Evolutionary conservation across 2,888 invertebrate genomes (phyloP).

Genomic region (Volucella bombylans): DNA sequence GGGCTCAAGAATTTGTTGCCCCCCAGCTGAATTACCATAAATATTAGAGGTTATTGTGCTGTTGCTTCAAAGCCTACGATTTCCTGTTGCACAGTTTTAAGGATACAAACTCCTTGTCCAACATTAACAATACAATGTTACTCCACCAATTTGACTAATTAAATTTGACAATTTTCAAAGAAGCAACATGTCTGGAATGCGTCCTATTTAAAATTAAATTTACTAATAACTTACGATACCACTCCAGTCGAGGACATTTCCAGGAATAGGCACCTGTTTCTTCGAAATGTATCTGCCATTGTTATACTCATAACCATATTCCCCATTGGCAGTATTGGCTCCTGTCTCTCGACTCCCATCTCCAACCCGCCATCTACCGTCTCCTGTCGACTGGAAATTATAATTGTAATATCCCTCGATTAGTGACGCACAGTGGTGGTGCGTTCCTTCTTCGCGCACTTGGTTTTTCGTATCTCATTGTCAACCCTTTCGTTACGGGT

Average conservation of each 20-base stretch:
- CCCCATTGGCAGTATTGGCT: neutral
- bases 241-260: constrained; percentile 8
- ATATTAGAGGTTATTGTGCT: too few relatives aligned
- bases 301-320: neutral
- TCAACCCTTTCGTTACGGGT: constrained; percentile 72
- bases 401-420: constrained; percentile 73
- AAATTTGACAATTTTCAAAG: constrained; percentile 63
- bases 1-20: too few relatives aligned
- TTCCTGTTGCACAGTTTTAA: too few relatives aligned
- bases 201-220: constrained; percentile 62
- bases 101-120: constrained; percentile 7
- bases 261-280: constrained; percentile 62
- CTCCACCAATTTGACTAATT: constrained; percentile 50
- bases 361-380: constrained; percentile 9
- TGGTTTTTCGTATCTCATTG: constrained; percentile 57
- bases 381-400: constrained; percentile 72
- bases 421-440: constrained; percentile 71
- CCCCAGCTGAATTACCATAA: too few relatives aligned
- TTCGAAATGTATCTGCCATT: constrained; percentile 30
- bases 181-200: constrained; percentile 41
- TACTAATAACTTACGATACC: constrained; percentile 58
- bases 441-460: constrained; percentile 46
- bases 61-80: too few relatives aligned
- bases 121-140: constrained; percentile 6
- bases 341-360: neutral